Percentiles rank a stretch among this genome's conserved stretches.
Conservation (phyloP, 2,888 invertebrate species). For the Melolontha melolontha region DNA sequence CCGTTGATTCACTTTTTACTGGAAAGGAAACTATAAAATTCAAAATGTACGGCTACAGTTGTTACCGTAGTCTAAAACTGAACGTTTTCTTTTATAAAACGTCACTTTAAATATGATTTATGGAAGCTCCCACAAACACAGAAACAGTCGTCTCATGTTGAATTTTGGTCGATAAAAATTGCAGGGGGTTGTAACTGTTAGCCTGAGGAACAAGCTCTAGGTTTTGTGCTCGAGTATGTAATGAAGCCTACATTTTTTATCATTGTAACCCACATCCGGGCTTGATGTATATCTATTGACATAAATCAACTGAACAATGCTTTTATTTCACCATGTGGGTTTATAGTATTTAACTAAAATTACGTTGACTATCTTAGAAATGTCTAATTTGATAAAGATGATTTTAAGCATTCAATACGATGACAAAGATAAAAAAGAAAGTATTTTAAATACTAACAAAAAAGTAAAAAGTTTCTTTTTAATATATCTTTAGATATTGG, state of each 20-base stretch:
- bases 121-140: background rate
- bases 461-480: background rate
- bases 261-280: conserved; percentile 21
- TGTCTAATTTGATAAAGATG: conserved; percentile 9
- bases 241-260: conserved; percentile 35
- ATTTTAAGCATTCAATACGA: no score
- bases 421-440: background rate
- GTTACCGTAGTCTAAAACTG: no score
- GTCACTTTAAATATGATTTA: conserved; percentile 13
- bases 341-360: conserved; percentile 24
- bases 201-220: conserved; percentile 16
- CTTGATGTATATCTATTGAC: conserved; percentile 25
- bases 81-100: background rate
- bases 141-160: conserved; percentile 23
- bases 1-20: no score
- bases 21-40: no score
- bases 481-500: no score
- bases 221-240: conserved; percentile 11
- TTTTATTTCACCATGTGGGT: conserved; percentile 26
- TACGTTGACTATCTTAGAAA: background rate
- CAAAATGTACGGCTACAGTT: no score
- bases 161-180: conserved; percentile 26
- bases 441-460: background rate
- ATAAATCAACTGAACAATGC: conserved; percentile 34
- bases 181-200: conserved; percentile 19